These are phyloP conservation scores for Holotrichia oblita DNA, from an alignment of 1,140 invertebrate genomes.

Conservation along the genomic window DNA sequence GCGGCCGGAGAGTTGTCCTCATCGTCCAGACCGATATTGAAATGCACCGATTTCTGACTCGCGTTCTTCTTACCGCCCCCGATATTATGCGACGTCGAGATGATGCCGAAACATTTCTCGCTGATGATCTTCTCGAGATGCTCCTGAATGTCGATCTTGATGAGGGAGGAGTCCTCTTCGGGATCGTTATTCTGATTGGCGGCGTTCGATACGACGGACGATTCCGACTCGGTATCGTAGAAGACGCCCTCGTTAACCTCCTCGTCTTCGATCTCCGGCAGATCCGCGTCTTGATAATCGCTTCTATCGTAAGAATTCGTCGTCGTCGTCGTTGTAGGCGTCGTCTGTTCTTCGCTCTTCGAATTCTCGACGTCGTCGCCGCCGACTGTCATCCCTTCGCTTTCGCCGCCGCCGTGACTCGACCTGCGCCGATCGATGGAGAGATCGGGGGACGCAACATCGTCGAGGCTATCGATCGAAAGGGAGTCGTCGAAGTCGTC, in stretches of 20 bases:
- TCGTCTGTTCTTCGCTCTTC: not conserved
- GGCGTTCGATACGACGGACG: not conserved
- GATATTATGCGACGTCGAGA: not conserved
- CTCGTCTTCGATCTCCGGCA: not conserved
- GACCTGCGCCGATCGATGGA: not conserved
- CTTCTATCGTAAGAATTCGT: not conserved
- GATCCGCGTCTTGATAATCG: slow-evolving; percentile 4
- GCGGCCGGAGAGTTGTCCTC: not conserved
- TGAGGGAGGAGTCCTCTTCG: not conserved
- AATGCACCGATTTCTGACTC: slow-evolving; percentile 10
- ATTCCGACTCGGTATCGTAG: slow-evolving; percentile 14
- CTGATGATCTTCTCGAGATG: not conserved
- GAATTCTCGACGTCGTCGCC: not conserved
- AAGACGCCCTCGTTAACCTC: not conserved
- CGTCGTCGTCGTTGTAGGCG: not conserved
- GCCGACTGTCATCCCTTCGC: not conserved
- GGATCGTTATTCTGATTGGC: not conserved
- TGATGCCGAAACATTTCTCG: not conserved
- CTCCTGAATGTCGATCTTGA: not conserved
- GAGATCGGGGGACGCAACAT: not conserved
- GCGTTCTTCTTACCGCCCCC: not conserved
- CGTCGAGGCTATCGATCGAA: not conserved
- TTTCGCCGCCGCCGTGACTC: not conserved
- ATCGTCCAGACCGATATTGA: not conserved
- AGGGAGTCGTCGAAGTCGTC: not conserved